Conservation (phyloP, 37 sponge, comb jelly and placozoan species). For the Mnemiopsis leidyi region DNA sequence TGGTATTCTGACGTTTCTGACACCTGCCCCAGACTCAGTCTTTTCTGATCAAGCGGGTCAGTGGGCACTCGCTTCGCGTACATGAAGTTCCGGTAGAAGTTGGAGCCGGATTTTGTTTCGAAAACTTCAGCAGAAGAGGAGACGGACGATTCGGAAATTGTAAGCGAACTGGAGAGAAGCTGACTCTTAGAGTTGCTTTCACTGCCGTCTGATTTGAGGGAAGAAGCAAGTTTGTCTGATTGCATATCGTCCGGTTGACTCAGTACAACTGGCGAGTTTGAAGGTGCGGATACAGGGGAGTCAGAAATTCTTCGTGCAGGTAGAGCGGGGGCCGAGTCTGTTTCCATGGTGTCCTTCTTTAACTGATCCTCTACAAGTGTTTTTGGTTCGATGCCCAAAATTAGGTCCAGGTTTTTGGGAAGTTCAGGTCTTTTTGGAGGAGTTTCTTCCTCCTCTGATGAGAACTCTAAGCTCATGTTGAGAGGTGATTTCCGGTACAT, state of each 20-base stretch:
- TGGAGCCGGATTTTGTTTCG: neutral
- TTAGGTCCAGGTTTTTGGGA: constrained; percentile 10
- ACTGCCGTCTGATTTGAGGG: neutral
- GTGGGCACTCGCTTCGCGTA: neutral
- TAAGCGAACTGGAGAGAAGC: neutral
- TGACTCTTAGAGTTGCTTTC: neutral
- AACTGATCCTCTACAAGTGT: neutral
- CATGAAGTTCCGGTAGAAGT: constrained; percentile 17
- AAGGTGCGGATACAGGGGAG: neutral
- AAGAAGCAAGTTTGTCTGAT: neutral
- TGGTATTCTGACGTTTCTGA: neutral
- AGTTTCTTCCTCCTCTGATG: neutral
- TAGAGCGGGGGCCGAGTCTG: neutral
- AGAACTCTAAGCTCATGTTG: neutral
- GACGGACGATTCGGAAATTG: neutral
- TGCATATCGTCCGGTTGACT: neutral
- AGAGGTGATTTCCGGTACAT: neutral
- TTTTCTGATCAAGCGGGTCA: neutral
- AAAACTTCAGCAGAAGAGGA: neutral
- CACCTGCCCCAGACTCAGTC: neutral
- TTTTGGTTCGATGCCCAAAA: neutral
- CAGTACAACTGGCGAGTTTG: neutral
- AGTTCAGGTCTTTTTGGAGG: constrained; percentile 54
- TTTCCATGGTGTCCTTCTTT: neutral
- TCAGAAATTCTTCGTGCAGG: neutral